phyloP scores from a whole-genome alignment of 2,888 invertebrate genomes.

The Agonopterix subpropinquella region DNA sequence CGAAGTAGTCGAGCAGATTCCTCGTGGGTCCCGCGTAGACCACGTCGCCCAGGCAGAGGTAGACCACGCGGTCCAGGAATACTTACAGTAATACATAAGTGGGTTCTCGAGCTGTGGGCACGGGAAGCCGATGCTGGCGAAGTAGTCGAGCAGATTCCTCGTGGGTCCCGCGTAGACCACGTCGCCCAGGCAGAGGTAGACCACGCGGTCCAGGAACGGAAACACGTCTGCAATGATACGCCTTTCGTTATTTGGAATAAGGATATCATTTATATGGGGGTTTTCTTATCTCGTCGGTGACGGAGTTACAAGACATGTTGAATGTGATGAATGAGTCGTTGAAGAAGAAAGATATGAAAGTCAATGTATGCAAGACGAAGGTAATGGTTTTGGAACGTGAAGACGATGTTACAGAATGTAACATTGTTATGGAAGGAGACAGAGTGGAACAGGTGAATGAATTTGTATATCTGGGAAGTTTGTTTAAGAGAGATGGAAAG shows the following conservation, averaged over 20 bases:
- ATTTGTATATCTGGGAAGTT: too few relatives aligned
- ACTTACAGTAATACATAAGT: slow-evolving; percentile 96
- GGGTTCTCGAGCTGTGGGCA: slow-evolving; percentile 98
- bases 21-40: slow-evolving; percentile 94
- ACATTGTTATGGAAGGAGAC: too few relatives aligned
- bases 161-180: slow-evolving; percentile 95
- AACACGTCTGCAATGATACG: slow-evolving; percentile 85
- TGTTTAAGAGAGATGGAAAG: too few relatives aligned
- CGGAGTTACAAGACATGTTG: too few relatives aligned
- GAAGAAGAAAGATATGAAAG: too few relatives aligned
- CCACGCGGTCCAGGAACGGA: slow-evolving; percentile 93
- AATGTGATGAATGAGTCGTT: too few relatives aligned
- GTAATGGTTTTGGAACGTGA: too few relatives aligned
- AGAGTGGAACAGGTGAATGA: too few relatives aligned
- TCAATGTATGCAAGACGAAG: too few relatives aligned
- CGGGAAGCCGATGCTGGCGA: slow-evolving; percentile 95
- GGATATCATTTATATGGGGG: too few relatives aligned
- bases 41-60: slow-evolving; percentile 92
- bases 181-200: slow-evolving; percentile 93
- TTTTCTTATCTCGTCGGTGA: too few relatives aligned
- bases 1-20: slow-evolving; percentile 95
- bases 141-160: slow-evolving; percentile 94
- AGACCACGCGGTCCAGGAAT: slow-evolving; percentile 94
- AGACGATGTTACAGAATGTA: too few relatives aligned
- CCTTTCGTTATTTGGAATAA: not conserved